phyloP scores from a whole-genome alignment of 2,113 vertebrate genomes.

The Myrmecobius fasciatus region DNA sequence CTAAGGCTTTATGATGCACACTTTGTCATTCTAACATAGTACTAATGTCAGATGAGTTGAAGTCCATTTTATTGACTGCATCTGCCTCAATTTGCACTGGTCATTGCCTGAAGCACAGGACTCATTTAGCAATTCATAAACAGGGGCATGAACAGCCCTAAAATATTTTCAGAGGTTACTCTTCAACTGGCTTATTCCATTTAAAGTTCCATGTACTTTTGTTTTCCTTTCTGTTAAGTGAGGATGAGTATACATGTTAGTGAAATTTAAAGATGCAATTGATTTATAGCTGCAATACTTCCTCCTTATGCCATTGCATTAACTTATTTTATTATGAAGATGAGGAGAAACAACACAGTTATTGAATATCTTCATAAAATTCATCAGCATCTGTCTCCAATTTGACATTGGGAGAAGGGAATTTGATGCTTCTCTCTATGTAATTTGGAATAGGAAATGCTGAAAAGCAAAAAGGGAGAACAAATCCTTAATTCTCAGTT shows the following conservation, averaged over 20 bases:
- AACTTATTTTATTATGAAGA: slow-evolving; percentile 30
- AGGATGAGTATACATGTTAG: slow-evolving; percentile 7
- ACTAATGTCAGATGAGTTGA: neutral
- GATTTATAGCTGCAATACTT: neutral
- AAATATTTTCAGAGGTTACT: slow-evolving; percentile 1
- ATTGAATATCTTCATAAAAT: slow-evolving; percentile 31
- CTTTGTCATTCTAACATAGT: slow-evolving; percentile 22
- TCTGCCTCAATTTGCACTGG: slow-evolving; percentile 13
- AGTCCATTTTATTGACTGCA: slow-evolving; percentile 37
- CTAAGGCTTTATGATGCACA: slow-evolving; percentile 31
- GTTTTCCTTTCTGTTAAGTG: neutral
- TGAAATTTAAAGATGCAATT: slow-evolving; percentile 23
- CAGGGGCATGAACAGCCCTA: neutral
- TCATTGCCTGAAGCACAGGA: neutral
- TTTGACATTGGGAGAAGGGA: slow-evolving; percentile 2
- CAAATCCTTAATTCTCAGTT: slow-evolving; percentile 18
- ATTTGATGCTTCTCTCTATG: slow-evolving; percentile 1
- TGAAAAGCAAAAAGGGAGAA: neutral
- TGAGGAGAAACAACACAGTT: neutral
- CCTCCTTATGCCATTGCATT: neutral
- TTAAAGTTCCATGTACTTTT: slow-evolving; percentile 16
- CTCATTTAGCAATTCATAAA: neutral
- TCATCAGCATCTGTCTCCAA: neutral
- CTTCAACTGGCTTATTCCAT: neutral
- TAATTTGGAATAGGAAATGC: neutral